phyloP scores from a whole-genome alignment of 2,797 vertebrate genomes.

The Sebastes umbrosus region DNA sequence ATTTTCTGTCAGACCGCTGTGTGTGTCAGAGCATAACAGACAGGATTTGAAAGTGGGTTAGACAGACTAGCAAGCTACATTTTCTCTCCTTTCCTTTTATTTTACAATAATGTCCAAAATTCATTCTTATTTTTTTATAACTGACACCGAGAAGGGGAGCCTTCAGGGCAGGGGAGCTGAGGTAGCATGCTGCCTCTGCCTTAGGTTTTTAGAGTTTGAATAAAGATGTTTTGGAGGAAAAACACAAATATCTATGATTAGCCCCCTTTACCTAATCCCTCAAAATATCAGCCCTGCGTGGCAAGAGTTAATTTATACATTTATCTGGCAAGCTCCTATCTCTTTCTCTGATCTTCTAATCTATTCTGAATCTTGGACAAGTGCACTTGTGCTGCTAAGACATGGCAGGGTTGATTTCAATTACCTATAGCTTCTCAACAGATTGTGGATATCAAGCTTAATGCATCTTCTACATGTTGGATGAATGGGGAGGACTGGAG shows the following conservation, averaged over 20 bases:
- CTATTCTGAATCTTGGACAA: background rate
- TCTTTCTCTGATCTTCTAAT: background rate
- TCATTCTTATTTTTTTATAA: background rate
- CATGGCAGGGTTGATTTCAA: background rate
- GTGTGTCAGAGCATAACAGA: slow-evolving; percentile 10
- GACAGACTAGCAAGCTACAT: background rate
- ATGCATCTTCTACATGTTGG: background rate
- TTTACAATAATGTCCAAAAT: slow-evolving; percentile 23
- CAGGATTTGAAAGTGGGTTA: slow-evolving; percentile 21
- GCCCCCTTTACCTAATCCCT: background rate
- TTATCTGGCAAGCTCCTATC: background rate
- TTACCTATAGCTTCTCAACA: background rate
- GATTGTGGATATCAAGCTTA: background rate
- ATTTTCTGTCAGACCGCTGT: slow-evolving; percentile 26
- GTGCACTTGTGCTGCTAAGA: background rate
- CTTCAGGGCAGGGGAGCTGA: background rate
- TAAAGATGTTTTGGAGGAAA: background rate
- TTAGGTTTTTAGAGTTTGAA: background rate
- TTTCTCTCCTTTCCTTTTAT: slow-evolving; percentile 13
- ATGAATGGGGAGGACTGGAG: background rate
- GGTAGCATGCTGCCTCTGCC: background rate
- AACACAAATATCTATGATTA: background rate
- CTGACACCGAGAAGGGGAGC: slow-evolving; percentile 5
- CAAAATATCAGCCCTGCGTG: background rate
- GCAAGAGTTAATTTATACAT: background rate